phyloP scores from a whole-genome alignment of 2,888 invertebrate genomes.

The Ophioninae sp. region DNA sequence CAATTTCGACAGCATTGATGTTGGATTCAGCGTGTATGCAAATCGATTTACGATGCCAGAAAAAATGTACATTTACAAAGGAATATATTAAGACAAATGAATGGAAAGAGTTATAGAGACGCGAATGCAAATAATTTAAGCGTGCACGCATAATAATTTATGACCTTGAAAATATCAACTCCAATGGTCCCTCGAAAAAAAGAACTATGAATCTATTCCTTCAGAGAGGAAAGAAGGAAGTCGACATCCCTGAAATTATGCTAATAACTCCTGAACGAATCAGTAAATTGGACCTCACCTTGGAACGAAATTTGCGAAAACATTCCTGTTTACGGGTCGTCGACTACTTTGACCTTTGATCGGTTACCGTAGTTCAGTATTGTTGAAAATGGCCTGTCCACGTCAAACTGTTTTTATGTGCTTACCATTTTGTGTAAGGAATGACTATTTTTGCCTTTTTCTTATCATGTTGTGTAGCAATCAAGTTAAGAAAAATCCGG shows the following conservation, averaged over 20 bases:
- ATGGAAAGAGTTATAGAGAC: background rate
- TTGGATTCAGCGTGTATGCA: background rate
- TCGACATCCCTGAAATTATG: slow-evolving; percentile 47
- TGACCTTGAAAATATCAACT: background rate
- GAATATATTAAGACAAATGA: background rate
- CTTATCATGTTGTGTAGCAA: too few species aligned
- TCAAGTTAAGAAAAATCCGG: too few species aligned
- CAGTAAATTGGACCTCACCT: background rate
- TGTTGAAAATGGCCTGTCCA: too few species aligned
- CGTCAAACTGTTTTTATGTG: too few species aligned
- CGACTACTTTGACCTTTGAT: background rate
- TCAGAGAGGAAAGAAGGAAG: background rate
- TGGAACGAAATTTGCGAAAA: background rate
- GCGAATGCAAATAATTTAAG: background rate
- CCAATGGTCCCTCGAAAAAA: background rate
- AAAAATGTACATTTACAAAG: background rate
- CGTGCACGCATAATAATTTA: background rate
- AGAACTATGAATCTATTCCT: background rate
- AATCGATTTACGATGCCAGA: background rate
- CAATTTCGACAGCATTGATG: background rate
- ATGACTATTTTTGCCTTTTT: too few species aligned
- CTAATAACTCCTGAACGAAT: slow-evolving; percentile 10
- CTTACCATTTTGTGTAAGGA: too few species aligned
- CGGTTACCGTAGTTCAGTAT: background rate
- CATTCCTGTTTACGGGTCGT: background rate